These are phyloP conservation scores for Aphelinus atriplicis DNA, from an alignment of 1,140 invertebrate genomes.

Conservation along the genomic window DNA sequence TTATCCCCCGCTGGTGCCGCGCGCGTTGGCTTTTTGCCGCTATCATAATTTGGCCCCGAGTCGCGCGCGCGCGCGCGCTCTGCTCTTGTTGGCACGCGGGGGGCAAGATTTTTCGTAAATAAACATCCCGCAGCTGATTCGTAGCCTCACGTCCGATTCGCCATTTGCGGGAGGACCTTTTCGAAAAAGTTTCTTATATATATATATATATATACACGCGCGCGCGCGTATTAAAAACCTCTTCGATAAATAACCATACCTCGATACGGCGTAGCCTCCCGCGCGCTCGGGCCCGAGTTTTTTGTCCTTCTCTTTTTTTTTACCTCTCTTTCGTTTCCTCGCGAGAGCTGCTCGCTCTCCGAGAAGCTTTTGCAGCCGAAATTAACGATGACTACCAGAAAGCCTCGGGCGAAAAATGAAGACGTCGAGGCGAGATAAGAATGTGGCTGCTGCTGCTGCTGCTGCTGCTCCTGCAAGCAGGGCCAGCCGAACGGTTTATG, in stretches of 20 bases:
- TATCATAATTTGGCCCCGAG: too few relatives aligned
- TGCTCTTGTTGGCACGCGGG: too few relatives aligned
- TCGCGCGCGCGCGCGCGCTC: too few relatives aligned
- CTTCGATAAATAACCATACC: constrained; percentile 10
- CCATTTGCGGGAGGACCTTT: too few relatives aligned
- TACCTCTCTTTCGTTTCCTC: not conserved
- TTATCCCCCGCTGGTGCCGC: constrained; percentile 14
- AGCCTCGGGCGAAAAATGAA: constrained; percentile 28
- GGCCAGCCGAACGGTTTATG: constrained; percentile 3
- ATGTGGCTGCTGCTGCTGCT: not conserved
- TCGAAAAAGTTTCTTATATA: too few relatives aligned
- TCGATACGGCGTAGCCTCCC: not conserved
- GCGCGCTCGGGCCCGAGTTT: not conserved
- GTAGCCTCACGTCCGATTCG: too few relatives aligned
- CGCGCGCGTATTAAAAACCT: constrained; percentile 11
- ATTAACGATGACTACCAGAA: constrained; percentile 31
- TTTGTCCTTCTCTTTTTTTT: not conserved
- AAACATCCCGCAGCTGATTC: too few relatives aligned
- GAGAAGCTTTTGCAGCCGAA: constrained; percentile 26
- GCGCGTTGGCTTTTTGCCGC: too few relatives aligned
- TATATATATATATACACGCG: too few relatives aligned
- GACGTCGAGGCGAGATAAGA: constrained; percentile 22
- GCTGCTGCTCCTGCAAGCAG: too few relatives aligned
- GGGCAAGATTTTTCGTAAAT: too few relatives aligned
- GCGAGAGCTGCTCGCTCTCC: not conserved